Conservation (phyloP, 1,140 invertebrate genomes). For the Hylaeus anthracinus region DNA sequence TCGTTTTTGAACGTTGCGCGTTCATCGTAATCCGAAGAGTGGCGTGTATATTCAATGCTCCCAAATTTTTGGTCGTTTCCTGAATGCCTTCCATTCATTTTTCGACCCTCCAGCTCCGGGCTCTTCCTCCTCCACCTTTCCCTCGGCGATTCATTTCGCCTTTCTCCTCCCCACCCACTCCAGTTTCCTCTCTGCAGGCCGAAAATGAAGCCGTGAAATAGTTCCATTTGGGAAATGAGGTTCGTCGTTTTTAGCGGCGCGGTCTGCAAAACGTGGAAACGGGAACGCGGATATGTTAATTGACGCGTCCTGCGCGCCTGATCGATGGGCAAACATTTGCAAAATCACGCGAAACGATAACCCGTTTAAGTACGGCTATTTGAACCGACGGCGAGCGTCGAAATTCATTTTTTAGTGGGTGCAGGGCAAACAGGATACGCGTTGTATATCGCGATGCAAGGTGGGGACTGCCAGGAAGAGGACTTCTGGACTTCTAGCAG, state of each 20-base stretch:
- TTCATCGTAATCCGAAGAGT: conserved; percentile 10
- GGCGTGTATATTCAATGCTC: conserved; percentile 8
- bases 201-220: conserved; percentile 40
- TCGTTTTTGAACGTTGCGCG: neutral
- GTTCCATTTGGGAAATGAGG: conserved; percentile 65
- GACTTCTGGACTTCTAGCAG: no score
- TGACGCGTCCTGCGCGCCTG: conserved; percentile 45
- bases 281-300: conserved; percentile 59
- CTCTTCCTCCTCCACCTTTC: neutral
- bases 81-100: conserved; percentile 36
- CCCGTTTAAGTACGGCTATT: conserved; percentile 54
- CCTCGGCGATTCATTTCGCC: neutral
- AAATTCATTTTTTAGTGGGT: conserved; percentile 25
- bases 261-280: conserved; percentile 19
- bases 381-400: conserved; percentile 17
- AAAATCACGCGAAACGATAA: conserved; percentile 62
- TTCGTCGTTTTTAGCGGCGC: conserved; percentile 35
- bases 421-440: no score
- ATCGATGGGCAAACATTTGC: conserved; percentile 62
- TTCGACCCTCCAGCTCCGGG: neutral
- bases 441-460: no score
- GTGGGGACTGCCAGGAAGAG: no score
- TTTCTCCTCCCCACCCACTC: neutral
- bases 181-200: neutral
- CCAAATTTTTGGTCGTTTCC: conserved; percentile 25